These are phyloP conservation scores for Oxyscelio sp. DNA, from an alignment of 2,888 invertebrate species.

Conservation along the genomic window DNA sequence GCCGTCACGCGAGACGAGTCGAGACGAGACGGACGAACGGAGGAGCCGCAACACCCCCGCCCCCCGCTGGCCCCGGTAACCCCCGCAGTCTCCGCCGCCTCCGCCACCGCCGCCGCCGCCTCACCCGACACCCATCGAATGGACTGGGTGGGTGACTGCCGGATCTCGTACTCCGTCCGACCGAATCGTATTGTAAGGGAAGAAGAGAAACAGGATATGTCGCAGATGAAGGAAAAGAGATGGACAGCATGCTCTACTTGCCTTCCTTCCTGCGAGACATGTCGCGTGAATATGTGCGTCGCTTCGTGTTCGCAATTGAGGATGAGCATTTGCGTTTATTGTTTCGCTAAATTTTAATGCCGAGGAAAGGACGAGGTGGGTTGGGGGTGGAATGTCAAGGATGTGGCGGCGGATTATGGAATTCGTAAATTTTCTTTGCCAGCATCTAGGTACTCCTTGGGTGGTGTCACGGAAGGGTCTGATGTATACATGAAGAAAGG, in stretches of 20 bases:
- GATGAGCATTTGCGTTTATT: conserved; percentile 22
- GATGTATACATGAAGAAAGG: no score
- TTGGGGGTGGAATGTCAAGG: background rate
- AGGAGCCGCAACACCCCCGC: conserved; percentile 79
- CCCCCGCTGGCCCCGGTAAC: conserved; percentile 17
- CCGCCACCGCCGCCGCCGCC: conserved; percentile 13
- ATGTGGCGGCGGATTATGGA: background rate
- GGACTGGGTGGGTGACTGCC: conserved; percentile 55
- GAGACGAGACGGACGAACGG: conserved; percentile 86
- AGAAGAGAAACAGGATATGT: conserved; percentile 64
- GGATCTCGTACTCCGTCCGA: conserved; percentile 53
- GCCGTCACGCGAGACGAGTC: conserved; percentile 89
- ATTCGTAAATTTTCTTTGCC: background rate
- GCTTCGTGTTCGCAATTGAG: conserved; percentile 44
- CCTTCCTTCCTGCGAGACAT: conserved; percentile 35
- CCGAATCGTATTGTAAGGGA: conserved; percentile 61
- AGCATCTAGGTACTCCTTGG: no score
- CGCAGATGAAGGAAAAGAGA: conserved; percentile 51
- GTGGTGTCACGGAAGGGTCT: no score
- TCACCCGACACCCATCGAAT: conserved; percentile 53
- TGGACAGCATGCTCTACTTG: conserved; percentile 31
- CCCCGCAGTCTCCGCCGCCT: conserved; percentile 67
- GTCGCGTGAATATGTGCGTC: conserved; percentile 44
- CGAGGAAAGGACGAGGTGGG: background rate
- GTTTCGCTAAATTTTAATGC: background rate